These are phyloP conservation scores for Drosophila repletoides DNA, from an alignment of 1,140 invertebrate genomes.

Conservation along the genomic window DNA sequence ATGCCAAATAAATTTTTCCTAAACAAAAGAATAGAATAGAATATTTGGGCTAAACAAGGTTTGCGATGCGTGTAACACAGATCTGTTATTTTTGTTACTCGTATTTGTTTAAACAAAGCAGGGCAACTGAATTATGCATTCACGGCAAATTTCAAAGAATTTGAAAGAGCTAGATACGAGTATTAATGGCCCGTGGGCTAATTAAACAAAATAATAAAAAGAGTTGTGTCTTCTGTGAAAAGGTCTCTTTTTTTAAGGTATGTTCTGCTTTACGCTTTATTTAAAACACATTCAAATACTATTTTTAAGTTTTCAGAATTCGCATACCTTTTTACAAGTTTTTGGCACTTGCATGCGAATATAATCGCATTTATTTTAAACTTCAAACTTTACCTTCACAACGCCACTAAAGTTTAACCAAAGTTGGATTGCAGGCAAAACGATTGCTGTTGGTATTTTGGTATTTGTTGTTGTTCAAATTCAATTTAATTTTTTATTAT, in stretches of 20 bases:
- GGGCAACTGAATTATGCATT: constrained; percentile 6
- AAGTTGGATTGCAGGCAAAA: constrained; percentile 6
- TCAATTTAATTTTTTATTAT: constrained; percentile 57
- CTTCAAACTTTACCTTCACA: constrained; percentile 62
- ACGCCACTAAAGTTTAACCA: constrained; percentile 1
- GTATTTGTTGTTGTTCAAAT: constrained; percentile 53
- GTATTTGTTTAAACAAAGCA: constrained; percentile 6
- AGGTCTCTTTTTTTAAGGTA: too few species aligned
- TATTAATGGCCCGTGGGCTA: background rate
- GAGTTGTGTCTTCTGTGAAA: constrained; percentile 1
- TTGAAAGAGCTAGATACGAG: background rate
- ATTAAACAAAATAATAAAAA: background rate
- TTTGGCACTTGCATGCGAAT: constrained; percentile 17
- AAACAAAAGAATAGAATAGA: constrained; percentile 1
- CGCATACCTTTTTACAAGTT: background rate
- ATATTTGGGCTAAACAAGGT: constrained; percentile 8
- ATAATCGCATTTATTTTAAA: constrained; percentile 44
- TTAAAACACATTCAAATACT: too few species aligned
- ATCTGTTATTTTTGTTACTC: constrained; percentile 15
- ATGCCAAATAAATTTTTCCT: constrained; percentile 32
- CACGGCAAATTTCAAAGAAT: constrained; percentile 15
- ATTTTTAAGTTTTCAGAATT: background rate
- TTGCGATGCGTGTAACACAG: constrained; percentile 48
- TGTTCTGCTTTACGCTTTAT: too few species aligned
- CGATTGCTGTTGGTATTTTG: background rate